A percentile compares a stretch with the other conserved stretches of the same genome.
Evolutionary conservation across 2,888 invertebrate species (phyloP).

Genomic region (Spodoptera exigua): DNA sequence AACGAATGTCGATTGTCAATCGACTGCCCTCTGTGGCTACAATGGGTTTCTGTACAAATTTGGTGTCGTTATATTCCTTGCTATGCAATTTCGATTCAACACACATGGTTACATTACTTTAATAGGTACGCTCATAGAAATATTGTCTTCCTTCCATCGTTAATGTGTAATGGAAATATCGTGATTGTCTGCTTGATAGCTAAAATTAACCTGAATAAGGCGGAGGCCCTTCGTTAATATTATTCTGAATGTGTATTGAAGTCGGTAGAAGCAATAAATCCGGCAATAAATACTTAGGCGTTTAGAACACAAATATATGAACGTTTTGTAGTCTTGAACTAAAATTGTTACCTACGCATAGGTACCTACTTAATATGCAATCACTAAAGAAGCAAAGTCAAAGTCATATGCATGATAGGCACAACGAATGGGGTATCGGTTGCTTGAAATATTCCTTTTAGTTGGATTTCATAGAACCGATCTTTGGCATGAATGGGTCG

Average conservation of each 20-base stretch:
- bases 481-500: too few relatives aligned
- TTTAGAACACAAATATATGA: slow-evolving; percentile 8
- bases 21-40: slow-evolving; percentile 67
- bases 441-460: too few relatives aligned
- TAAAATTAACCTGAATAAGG: slow-evolving; percentile 44
- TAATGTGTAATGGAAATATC: slow-evolving; percentile 55
- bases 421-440: too few relatives aligned
- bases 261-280: slow-evolving; percentile 30
- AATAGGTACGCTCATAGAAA: slow-evolving; percentile 57
- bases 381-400: background rate
- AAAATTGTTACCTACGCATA: background rate
- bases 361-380: background rate
- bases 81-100: slow-evolving; percentile 64
- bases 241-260: slow-evolving; percentile 40
- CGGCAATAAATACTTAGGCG: slow-evolving; percentile 21
- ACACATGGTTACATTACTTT: slow-evolving; percentile 57
- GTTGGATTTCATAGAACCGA: too few relatives aligned
- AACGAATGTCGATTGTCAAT: slow-evolving; percentile 74
- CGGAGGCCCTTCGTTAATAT: slow-evolving; percentile 18
- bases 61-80: slow-evolving; percentile 64
- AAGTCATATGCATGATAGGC: too few relatives aligned
- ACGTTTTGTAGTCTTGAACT: slow-evolving; percentile 6
- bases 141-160: slow-evolving; percentile 57
- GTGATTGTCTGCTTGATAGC: slow-evolving; percentile 57
- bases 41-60: slow-evolving; percentile 80